These are phyloP conservation scores for Regulus satrapa DNA, from an alignment of 2,113 vertebrate species.

Conservation along the genomic window DNA sequence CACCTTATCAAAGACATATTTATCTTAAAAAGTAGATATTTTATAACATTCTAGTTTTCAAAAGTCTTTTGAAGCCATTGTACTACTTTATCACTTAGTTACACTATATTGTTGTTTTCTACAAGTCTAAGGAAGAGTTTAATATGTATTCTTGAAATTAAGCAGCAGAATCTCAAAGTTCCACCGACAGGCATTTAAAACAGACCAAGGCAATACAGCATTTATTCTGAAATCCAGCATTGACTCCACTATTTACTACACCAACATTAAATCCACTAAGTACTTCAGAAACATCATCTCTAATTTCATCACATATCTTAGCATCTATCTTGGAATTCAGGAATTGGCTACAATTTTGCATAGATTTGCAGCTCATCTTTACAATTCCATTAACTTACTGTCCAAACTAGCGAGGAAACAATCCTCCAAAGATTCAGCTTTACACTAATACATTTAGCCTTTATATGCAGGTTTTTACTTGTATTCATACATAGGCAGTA, in stretches of 20 bases:
- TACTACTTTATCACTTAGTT: background rate
- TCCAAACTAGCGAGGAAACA: background rate
- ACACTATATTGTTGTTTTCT: background rate
- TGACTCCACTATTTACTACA: background rate
- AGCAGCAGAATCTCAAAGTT: background rate
- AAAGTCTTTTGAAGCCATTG: background rate
- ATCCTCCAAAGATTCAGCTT: background rate
- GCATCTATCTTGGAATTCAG: background rate
- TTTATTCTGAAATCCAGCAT: background rate
- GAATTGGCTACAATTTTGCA: background rate
- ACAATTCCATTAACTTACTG: background rate
- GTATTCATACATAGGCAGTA: background rate
- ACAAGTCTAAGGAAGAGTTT: background rate
- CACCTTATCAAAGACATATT: background rate
- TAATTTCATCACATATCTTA: background rate
- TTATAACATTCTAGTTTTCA: background rate
- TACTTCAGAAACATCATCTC: background rate
- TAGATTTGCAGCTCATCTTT: background rate
- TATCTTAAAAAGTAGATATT: background rate
- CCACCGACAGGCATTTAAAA: background rate
- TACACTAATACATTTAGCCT: background rate
- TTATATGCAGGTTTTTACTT: background rate
- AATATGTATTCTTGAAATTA: background rate
- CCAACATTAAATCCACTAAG: background rate
- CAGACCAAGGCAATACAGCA: background rate